Conservation (phyloP, 2,888 invertebrate genomes). For the Miltochrista miniata region DNA sequence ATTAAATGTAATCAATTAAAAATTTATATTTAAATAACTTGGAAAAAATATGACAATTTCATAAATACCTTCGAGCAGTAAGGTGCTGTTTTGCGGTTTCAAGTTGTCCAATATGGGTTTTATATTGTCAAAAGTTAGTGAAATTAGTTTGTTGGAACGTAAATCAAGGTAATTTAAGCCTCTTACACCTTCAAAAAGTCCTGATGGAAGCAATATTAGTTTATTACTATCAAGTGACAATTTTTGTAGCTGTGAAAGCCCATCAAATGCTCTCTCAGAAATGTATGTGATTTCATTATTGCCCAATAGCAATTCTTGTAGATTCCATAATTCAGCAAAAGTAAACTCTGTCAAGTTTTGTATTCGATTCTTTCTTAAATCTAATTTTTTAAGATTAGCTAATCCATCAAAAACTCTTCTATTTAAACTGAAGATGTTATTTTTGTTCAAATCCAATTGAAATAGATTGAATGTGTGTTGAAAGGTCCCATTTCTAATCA, state of each 20-base stretch:
- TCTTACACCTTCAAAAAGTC: conserved; percentile 88
- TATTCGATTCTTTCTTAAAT: conserved; percentile 89
- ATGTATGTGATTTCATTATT: conserved; percentile 88
- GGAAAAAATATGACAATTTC: too few relatives aligned
- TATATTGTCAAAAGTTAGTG: conserved; percentile 89
- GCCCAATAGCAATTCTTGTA: conserved; percentile 88
- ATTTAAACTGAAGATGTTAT: conserved; percentile 89
- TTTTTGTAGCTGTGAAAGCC: conserved; percentile 88
- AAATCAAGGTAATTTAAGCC: conserved; percentile 89
- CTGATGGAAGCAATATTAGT: conserved; percentile 87
- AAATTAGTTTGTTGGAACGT: conserved; percentile 89
- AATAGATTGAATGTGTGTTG: conserved; percentile 88
- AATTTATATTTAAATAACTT: too few relatives aligned
- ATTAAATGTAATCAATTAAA: too few relatives aligned
- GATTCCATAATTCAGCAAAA: conserved; percentile 90
- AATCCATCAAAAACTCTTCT: conserved; percentile 91
- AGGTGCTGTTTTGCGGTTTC: conserved; percentile 88
- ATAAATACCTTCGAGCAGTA: conserved; percentile 88
- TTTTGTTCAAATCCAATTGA: conserved; percentile 91
- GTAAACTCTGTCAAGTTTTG: conserved; percentile 91
- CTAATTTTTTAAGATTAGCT: conserved; percentile 88
- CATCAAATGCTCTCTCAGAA: conserved; percentile 90
- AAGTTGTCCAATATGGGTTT: conserved; percentile 91
- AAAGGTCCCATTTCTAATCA: conserved; percentile 93
- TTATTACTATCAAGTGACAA: conserved; percentile 90